Evolutionary conservation across 2,888 invertebrate species (phyloP), one percentile per base, ranked within the genome.

Genomic region (Sminthurides aquaticus): DNA sequence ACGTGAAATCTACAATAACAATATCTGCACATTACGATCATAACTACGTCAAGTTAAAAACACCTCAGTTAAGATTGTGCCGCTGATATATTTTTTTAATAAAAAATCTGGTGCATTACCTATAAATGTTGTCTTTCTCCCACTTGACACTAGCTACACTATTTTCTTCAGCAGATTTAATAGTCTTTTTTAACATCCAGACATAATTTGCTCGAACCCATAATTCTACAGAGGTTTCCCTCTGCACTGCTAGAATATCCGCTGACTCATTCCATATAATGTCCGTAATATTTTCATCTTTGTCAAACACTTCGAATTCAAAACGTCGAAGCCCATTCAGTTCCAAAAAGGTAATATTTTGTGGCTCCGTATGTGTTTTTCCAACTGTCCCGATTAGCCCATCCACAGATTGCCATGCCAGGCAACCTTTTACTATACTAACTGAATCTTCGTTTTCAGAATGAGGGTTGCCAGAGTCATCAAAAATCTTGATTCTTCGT

Each of bases 121-220:
- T 70, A 43, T 66, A 66, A 18, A 69, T 62, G 34, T 64, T 26
- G 48, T 68, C 67, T 11, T 52, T 18, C 49, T 71, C 71, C 71
- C 71, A 71, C n/a, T 26, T 49, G n/a, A 64, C 57, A 57, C n/a
- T 55, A 15, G 24, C n/a, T 48, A 65, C 55, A 8, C 25, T 34
- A 15, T 57, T 60, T 1, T 27, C 49, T 25, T 54, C 58, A n/a
- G 48, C 26, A 54, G 29, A 29, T 54, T 20, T 15, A 25, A 71
- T 55, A 18, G 64, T 68, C 24, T 62, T 26, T 65, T 74, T 74
- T 15, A 67, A 61, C 74, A 74, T 74, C 74, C 74, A 74, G 11
- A 65, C 64, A 52, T 74, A 74, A 62, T 74, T 74, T 27, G 69
- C 69, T 24, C 74, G 58, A 27, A 67, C 66, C 74, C 74, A 74